Evolutionary conservation across 2,113 vertebrate species (phyloP).

Genomic region (Poeciliopsis turrubarensis): DNA sequence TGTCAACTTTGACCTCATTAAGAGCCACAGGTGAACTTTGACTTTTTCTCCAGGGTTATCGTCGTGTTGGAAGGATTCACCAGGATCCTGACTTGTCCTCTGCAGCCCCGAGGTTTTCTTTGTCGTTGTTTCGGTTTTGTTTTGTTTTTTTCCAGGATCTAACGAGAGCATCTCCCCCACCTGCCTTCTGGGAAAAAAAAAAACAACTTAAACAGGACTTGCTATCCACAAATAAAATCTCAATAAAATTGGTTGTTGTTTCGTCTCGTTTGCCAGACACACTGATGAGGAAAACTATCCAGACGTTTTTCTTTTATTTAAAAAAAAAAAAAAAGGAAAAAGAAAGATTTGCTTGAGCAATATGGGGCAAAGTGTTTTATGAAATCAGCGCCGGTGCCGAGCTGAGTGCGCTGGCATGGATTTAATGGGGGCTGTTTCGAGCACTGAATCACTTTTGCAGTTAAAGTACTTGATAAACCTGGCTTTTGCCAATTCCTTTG

Average conservation of each 20-base stretch:
- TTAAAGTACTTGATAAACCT: slow-evolving; percentile 18
- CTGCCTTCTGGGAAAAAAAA: background rate
- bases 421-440: slow-evolving; percentile 35
- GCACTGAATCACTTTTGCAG: slow-evolving; percentile 28
- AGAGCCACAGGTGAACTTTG: too few relatives aligned
- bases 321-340: background rate
- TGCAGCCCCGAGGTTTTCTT: background rate
- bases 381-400: slow-evolving; percentile 17
- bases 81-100: too few relatives aligned
- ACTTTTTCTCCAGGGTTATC: background rate
- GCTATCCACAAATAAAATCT: background rate
- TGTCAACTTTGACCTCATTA: too few relatives aligned
- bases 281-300: slow-evolving; percentile 13
- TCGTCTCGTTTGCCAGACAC: background rate
- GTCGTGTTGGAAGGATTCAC: background rate
- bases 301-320: slow-evolving; percentile 11
- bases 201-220: background rate
- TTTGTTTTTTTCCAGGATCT: background rate
- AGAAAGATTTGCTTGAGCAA: slow-evolving; percentile 6
- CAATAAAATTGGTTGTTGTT: background rate
- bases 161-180: background rate
- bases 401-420: slow-evolving; percentile 7
- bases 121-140: background rate
- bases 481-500: slow-evolving; percentile 16
- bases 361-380: slow-evolving; percentile 47